Conservation (phyloP, 2,797 vertebrate species). For the Chrosomus eos region DNA sequence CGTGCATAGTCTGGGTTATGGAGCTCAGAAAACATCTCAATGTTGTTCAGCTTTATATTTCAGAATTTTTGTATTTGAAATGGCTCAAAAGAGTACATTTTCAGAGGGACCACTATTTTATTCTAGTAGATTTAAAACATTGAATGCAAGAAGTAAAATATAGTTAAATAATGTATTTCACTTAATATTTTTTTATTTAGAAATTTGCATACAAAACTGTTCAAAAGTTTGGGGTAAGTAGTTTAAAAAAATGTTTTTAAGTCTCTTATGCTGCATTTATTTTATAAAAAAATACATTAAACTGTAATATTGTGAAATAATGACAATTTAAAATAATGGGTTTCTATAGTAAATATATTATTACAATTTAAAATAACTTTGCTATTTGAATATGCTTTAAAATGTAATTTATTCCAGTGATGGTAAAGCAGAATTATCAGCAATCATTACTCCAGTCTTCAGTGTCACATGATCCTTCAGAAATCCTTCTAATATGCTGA, state of each 20-base stretch:
- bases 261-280: neutral
- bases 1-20: neutral
- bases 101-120: neutral
- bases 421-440: neutral
- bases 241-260: no score
- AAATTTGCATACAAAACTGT: neutral
- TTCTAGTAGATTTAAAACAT: neutral
- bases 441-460: neutral
- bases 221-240: neutral
- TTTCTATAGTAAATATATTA: neutral
- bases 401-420: neutral
- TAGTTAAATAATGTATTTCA: neutral
- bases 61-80: neutral
- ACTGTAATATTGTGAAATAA: neutral
- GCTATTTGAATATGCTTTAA: neutral
- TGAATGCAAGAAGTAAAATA: neutral
- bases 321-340: neutral
- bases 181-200: neutral
- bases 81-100: neutral
- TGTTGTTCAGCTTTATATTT: neutral
- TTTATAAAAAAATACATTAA: neutral
- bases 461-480: neutral
- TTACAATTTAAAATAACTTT: neutral
- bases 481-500: neutral
- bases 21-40: neutral